Base-by-base conservation (phyloP, 2,888 invertebrate species). In the Pantelozetes paolii region DNA sequence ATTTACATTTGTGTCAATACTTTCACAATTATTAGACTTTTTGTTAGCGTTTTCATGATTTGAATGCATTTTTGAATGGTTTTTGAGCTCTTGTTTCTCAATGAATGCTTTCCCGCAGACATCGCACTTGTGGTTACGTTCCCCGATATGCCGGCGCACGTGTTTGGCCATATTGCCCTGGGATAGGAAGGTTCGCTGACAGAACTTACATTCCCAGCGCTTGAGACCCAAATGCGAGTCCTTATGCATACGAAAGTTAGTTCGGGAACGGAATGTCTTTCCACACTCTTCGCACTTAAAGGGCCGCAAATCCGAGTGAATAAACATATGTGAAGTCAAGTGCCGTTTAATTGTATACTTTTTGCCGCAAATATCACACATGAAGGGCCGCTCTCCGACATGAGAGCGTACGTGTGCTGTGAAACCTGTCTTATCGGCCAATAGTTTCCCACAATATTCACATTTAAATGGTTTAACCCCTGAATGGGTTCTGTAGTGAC, bases 51-150 rank as follows among this genome's bases (percentile, higher is more conserved):
- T 26, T 13, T 59, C 59, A 18, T 13, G 6, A 59, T 9, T 79
- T 78, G 0, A 82, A 72, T 78, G 78, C 67, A 62, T 76, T 71
- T 76, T 76, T 59, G 75, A 75, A 57, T 80, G 79, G 69, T 77
- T 78, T 40, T 77, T 78, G 5, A 79, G 73, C 28, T 78, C 77
- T 73, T 78, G 76, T 71, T 77, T 77, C 18, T 76, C 76, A 42
- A 75, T 67, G 71, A 77, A 79, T 18, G 74, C 78, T 69, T 76
- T 78, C 9, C 74, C 75, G 75, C 79, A 79, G 0, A 75, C 59
- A 5, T 76, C 71, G 57, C 79, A 79, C 20, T 74, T 74, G 71
- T 78, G 76, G 2, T 76, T 76, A 32, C 74, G 74, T 45, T 79
- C 78, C 20, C 75, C 76, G 9, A 76, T 72, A 70, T 79, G 42